Conservation (phyloP, 2,113 vertebrate genomes). For the Odocoileus hemionus region DNA sequence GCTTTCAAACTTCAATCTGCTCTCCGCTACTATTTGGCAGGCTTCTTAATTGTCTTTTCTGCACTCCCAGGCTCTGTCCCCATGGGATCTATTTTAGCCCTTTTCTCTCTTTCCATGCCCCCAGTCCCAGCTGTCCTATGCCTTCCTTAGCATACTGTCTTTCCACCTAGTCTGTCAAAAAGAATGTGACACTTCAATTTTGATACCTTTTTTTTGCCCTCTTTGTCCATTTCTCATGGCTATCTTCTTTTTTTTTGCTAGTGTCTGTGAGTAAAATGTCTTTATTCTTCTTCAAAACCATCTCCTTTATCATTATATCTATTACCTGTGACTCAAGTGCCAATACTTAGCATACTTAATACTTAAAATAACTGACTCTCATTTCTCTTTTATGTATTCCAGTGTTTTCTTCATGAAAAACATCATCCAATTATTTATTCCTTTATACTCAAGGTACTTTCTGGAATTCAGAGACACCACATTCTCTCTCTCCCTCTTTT, state of each 20-base stretch:
- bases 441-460: background rate
- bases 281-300: background rate
- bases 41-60: slow-evolving; percentile 72
- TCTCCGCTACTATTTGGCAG: slow-evolving; percentile 72
- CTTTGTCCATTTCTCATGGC: background rate
- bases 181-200: slow-evolving; percentile 24
- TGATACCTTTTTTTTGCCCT: background rate
- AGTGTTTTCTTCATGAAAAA: background rate
- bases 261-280: background rate
- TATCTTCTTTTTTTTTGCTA: background rate
- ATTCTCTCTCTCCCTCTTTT: background rate
- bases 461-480: background rate
- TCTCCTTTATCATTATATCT: background rate
- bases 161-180: slow-evolving; percentile 46
- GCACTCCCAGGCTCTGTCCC: slow-evolving; percentile 51
- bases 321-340: background rate
- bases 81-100: slow-evolving; percentile 67
- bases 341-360: background rate
- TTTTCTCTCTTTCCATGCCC: slow-evolving; percentile 50
- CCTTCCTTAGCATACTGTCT: slow-evolving; percentile 11
- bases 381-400: background rate
- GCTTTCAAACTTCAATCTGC: slow-evolving; percentile 74
- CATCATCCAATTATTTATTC: background rate
- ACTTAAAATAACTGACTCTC: background rate
- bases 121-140: slow-evolving; percentile 48